A percentile compares a stretch with the other conserved stretches of the same genome.
These are phyloP conservation scores for Pseudonaja textilis DNA, from an alignment of 2,113 vertebrate species.

Conservation along the genomic window DNA sequence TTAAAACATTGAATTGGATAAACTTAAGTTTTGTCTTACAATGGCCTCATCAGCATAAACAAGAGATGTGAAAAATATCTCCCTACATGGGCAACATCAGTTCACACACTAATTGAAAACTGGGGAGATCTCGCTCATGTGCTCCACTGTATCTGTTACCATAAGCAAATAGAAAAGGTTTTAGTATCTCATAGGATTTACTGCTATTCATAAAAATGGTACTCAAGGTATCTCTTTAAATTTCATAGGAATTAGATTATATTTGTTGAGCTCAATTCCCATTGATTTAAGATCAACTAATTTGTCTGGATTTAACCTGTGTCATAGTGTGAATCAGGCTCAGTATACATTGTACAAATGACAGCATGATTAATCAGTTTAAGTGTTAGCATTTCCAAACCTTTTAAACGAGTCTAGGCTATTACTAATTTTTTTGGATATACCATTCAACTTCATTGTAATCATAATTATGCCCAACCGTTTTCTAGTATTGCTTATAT, in stretches of 20 bases:
- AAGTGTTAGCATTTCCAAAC: not conserved
- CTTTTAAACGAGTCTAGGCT: not conserved
- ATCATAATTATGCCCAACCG: not conserved
- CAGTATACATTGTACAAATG: not conserved
- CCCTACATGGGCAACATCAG: not conserved
- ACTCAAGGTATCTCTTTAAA: not conserved
- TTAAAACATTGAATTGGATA: constrained; percentile 4
- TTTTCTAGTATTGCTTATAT: not conserved
- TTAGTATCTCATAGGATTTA: not conserved
- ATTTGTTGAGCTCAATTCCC: not conserved
- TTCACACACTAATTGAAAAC: not conserved
- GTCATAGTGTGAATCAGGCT: not conserved
- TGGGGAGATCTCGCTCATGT: not conserved
- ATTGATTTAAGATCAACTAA: not conserved
- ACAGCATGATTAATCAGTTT: not conserved
- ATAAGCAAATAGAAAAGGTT: not conserved
- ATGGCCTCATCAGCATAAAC: not conserved
- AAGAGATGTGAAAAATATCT: not conserved
- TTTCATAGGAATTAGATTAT: not conserved
- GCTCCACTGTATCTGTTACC: not conserved
- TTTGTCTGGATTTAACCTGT: not conserved
- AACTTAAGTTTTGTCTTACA: not conserved
- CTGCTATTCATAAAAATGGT: not conserved
- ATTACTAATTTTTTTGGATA: not conserved
- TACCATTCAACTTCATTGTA: not conserved